Evolutionary conservation across 2,797 vertebrate species (phyloP).

Genomic region (Rhinogobio ventralis): DNA sequence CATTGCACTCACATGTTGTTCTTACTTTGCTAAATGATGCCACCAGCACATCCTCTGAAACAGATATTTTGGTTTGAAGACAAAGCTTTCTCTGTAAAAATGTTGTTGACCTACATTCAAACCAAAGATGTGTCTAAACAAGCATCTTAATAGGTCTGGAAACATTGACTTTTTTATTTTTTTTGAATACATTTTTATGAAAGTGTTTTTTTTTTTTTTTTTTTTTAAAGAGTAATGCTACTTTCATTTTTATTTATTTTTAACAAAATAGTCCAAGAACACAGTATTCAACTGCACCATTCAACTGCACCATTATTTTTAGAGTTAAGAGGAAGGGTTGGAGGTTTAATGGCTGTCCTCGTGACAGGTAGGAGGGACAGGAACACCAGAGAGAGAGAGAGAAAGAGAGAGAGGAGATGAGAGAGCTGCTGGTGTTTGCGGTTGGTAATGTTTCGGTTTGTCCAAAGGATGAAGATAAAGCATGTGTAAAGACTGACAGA

Average conservation of each 20-base stretch:
- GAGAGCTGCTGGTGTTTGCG: not conserved
- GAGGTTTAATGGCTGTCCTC: not conserved
- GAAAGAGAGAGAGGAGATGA: too few relatives aligned
- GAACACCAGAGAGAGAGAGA: not conserved
- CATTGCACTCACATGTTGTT: not conserved
- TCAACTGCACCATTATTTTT: conserved; percentile 1
- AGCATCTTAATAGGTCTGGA: not conserved
- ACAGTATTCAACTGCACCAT: not conserved
- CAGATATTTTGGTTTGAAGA: not conserved
- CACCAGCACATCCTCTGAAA: not conserved
- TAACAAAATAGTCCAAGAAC: not conserved
- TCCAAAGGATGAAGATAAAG: not conserved
- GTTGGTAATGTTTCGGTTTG: not conserved
- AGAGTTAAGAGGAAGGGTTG: not conserved
- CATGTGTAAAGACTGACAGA: conserved; percentile 17
- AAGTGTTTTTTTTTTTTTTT: not conserved
- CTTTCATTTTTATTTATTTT: not conserved
- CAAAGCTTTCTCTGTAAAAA: not conserved
- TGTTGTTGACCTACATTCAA: conserved; percentile 19
- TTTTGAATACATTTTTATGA: not conserved
- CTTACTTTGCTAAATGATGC: not conserved
- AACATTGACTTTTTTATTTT: not conserved
- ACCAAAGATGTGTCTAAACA: not conserved
- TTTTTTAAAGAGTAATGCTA: not conserved
- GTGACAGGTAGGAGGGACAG: not conserved